Conservation (phyloP, 2,797 vertebrate species). For the Lerista edwardsae region DNA sequence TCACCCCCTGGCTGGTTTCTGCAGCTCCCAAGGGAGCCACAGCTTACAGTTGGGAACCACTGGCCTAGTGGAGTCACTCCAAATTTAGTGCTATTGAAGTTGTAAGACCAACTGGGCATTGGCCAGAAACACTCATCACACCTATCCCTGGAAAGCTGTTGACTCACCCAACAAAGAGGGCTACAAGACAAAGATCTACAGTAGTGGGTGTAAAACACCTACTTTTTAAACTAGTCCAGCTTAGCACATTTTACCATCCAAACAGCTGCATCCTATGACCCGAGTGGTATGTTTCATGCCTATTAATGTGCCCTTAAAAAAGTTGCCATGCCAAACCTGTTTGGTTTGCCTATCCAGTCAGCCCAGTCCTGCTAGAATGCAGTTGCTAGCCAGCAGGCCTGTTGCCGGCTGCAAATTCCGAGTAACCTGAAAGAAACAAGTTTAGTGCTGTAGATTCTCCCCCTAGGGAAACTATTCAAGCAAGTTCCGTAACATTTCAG, state of each 20-base stretch:
- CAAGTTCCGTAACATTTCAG: too few species aligned
- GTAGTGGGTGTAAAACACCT: background rate
- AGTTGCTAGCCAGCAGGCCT: too few species aligned
- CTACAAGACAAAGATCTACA: background rate
- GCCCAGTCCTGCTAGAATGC: background rate
- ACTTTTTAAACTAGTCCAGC: background rate
- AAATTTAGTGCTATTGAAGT: background rate
- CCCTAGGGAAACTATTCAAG: too few species aligned
- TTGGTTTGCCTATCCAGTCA: background rate
- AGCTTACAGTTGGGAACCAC: too few species aligned
- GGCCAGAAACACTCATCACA: too few species aligned
- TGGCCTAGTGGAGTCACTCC: background rate
- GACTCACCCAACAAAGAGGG: background rate
- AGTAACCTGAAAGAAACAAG: too few species aligned
- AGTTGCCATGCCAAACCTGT: background rate
- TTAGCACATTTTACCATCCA: background rate
- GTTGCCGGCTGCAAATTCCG: too few species aligned
- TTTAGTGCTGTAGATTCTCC: too few species aligned
- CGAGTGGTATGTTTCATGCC: background rate
- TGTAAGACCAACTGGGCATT: background rate
- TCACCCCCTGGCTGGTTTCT: too few species aligned
- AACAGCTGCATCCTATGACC: background rate
- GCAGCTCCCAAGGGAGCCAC: too few species aligned
- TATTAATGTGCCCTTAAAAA: background rate
- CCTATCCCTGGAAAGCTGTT: background rate